Conservation (phyloP, 2,888 invertebrate genomes). For the Polyommatus icarus region DNA sequence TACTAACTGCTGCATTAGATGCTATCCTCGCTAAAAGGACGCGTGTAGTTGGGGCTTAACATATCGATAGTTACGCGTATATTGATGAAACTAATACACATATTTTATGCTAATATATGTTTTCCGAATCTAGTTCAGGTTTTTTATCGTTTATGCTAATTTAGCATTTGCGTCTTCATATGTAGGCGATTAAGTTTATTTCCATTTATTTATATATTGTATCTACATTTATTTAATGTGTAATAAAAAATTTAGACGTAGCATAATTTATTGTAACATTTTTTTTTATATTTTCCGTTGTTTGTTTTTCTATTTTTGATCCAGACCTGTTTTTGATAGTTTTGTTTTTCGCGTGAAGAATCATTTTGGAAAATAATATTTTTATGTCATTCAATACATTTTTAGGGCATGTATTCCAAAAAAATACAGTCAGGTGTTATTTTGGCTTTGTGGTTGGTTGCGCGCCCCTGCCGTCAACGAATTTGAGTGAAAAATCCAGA, state of each 20-base stretch:
- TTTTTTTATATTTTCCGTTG: slow-evolving; percentile 21
- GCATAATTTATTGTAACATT: slow-evolving; percentile 11
- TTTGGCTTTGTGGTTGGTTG: background rate
- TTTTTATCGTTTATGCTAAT: slow-evolving; percentile 31
- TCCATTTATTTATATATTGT: slow-evolving; percentile 28
- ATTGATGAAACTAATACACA: slow-evolving; percentile 28
- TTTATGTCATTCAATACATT: background rate
- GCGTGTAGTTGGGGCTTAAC: background rate
- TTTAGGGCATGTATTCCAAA: background rate
- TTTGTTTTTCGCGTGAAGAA: background rate
- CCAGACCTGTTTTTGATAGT: background rate
- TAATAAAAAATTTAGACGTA: slow-evolving; percentile 19
- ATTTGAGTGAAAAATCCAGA: background rate
- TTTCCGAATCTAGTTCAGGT: slow-evolving; percentile 27
- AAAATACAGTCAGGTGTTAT: background rate
- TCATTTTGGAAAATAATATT: background rate
- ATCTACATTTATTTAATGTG: slow-evolving; percentile 26
- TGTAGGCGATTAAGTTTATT: slow-evolving; percentile 28
- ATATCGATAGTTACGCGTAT: slow-evolving; percentile 6
- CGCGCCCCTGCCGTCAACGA: background rate
- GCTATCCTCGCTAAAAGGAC: background rate
- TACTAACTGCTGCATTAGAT: background rate
- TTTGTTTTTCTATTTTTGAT: background rate
- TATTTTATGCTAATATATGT: slow-evolving; percentile 28
- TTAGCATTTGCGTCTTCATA: slow-evolving; percentile 30